Base-by-base conservation (phyloP, 1,140 invertebrate genomes). In the Parasteatoda tepidariorum region DNA sequence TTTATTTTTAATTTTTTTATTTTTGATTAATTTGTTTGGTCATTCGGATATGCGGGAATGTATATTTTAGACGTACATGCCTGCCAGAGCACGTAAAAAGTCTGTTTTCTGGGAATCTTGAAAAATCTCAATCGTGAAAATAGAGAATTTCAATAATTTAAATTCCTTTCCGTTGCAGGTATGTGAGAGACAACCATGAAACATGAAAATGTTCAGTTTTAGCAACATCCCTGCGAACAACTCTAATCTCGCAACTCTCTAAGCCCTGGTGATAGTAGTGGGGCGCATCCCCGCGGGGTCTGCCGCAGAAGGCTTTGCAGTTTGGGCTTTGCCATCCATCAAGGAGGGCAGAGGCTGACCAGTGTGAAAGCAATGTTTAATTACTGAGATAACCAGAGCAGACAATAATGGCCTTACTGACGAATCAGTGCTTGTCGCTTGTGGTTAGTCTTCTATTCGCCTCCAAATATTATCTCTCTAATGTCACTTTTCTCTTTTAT, bases 291-390 rank as follows among this genome's bases (percentile, higher is more conserved):
- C 73, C 28, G 18, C 26, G 4, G 54, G 78, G 57, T 61, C 41
- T 28, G 78, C 78, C 78, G 34, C 78, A 82, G 67, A 62, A 54
- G 78, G 78, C 78, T 82, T 82, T 82, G 31, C 41, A 48, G 33
- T 28, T 6, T 34, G 41, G 34, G 41, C n/a, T n/a, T n/a, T n/a
- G n/a, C 78, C 67, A 3, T 22, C 57, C 78, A 71, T 82, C 67
- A 33, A 82, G 70, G 66, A 82, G 67, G 15, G 26, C 7, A 26
- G 48, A 41, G 13, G 76, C 41, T 82, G 78, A 82, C 78, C 78
- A 48, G 76, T 64, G 59, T 26, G 31, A 76, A 76, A 76, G 73
- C 73, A 48, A 31, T 82, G 78, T 82, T 82, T 82, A 82, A 82
- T 82, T 82, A 82, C 67, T 67, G n/a, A 64, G 31, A 82, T 82